Evolutionary conservation across 2,888 invertebrate genomes (phyloP).

Genomic region (Tenthredo distinguenda): DNA sequence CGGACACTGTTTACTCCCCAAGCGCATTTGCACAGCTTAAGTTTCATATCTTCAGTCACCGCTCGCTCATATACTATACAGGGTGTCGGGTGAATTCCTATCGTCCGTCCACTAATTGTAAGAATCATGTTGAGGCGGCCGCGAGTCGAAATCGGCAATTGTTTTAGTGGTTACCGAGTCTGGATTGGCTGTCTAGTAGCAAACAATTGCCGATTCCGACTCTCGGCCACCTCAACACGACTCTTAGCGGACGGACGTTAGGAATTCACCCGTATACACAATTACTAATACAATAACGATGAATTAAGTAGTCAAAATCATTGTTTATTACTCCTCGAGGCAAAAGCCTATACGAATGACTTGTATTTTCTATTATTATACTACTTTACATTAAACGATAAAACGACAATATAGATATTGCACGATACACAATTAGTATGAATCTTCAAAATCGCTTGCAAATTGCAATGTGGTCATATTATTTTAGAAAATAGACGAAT

Average conservation of each 20-base stretch:
- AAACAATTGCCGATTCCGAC: no score
- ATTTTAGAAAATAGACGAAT: neutral
- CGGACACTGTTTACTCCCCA: neutral
- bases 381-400: neutral
- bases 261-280: neutral
- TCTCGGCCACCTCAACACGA: no score
- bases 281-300: neutral
- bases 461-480: neutral
- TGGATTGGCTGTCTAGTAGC: no score
- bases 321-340: conserved; percentile 3
- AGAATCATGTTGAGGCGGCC: no score
- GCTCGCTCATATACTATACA: neutral
- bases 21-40: neutral
- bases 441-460: neutral
- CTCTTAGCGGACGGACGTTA: no score
- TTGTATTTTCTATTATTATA: neutral
- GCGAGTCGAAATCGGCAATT: no score
- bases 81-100: no score
- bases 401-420: neutral
- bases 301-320: neutral
- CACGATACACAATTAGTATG: neutral
- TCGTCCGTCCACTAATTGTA: no score
- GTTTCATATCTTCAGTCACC: no score
- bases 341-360: neutral
- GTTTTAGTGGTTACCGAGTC: no score